Evolutionary conservation across 1,140 invertebrate genomes (phyloP), one percentile per base, ranked within the genome.

Genomic region (Galendromus occidentalis): DNA sequence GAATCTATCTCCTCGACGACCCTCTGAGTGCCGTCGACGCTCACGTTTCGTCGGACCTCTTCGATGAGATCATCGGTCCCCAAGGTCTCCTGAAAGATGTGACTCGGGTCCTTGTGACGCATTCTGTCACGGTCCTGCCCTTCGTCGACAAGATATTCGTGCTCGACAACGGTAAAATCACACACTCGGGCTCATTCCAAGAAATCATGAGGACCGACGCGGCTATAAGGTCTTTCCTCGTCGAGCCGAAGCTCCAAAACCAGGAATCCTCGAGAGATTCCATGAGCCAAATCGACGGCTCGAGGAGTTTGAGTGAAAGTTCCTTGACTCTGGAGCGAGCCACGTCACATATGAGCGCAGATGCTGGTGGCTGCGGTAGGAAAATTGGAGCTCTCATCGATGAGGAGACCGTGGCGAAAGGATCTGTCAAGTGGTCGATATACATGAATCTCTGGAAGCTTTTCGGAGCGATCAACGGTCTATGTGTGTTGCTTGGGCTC

Each of bases 1-100:
- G 97, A 72, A 80, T 92, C 51, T 94, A 92, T 75, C 83, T 89
- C 70, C 77, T 98, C 69, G 94, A 98, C 74, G 93, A 97, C 81
- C 92, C 93, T 2, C 79, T 98, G 17, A 68, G 66, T 45, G 69
- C 18, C 1, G 64, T 64, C 25, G 67, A 68, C 44, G 67, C 66
- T 29, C 64, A 33, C 25, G 17, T 96, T 12, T 88, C 88, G 7
- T 91, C 65, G 18, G 75, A 78, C 65, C 75, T 79, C 17, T 78
- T 79, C 70, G 75, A 78, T 33, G 74, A 77, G 25, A 73, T 75
- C 14, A 72, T 79, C 33, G 70, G 72, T 1, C 69, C 72, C 0
- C 67, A 69, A 42, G 73, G 73, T 55, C 33, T 73, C 18, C 63
- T 74, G 6, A 69, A 69, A 59, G 66, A 67, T 25, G 70, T 69